A percentile compares a stretch with the other conserved stretches of the same genome.
Conservation (phyloP, 2,888 invertebrate species). For the Epicampocera succincta region DNA sequence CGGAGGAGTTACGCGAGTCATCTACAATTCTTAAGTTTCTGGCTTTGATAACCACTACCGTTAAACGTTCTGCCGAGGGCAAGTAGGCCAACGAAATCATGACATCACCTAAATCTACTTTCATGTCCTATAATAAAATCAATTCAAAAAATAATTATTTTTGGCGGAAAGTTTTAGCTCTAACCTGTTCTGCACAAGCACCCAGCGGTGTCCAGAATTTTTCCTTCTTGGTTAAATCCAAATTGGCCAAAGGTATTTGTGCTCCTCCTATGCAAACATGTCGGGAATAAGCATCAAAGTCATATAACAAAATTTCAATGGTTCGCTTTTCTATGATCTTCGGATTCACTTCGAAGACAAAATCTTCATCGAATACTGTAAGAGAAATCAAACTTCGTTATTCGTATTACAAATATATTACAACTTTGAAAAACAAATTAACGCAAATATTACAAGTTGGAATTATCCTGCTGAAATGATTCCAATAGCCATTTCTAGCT, state of each 20-base stretch:
- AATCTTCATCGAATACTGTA: slow-evolving; percentile 86
- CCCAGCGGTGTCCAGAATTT: slow-evolving; percentile 84
- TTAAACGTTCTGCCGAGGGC: slow-evolving; percentile 94
- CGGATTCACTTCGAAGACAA: slow-evolving; percentile 85
- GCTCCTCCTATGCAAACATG: slow-evolving; percentile 86
- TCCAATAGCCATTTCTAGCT: too few species aligned
- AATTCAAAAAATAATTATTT: not conserved
- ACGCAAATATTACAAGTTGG: too few species aligned
- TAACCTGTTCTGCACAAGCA: slow-evolving; percentile 82
- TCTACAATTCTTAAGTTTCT: slow-evolving; percentile 96
- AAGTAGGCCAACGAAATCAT: slow-evolving; percentile 95
- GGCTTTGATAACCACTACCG: slow-evolving; percentile 95
- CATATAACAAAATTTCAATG: slow-evolving; percentile 85
- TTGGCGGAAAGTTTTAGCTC: not conserved
- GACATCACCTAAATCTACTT: slow-evolving; percentile 93
- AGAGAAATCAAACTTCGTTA: too few species aligned
- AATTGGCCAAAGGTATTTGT: slow-evolving; percentile 83
- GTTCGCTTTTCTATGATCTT: slow-evolving; percentile 83
- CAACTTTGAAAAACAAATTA: too few species aligned
- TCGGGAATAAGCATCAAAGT: slow-evolving; percentile 85
- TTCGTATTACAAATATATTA: too few species aligned
- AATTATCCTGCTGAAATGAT: too few species aligned
- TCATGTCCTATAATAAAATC: slow-evolving; percentile 80
- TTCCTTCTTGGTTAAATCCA: slow-evolving; percentile 84
- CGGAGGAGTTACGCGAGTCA: slow-evolving; percentile 93